Evolutionary conservation across 2,888 invertebrate species (phyloP), one percentile per base, ranked within the genome.

Genomic region (Drosophila buzzatii): DNA sequence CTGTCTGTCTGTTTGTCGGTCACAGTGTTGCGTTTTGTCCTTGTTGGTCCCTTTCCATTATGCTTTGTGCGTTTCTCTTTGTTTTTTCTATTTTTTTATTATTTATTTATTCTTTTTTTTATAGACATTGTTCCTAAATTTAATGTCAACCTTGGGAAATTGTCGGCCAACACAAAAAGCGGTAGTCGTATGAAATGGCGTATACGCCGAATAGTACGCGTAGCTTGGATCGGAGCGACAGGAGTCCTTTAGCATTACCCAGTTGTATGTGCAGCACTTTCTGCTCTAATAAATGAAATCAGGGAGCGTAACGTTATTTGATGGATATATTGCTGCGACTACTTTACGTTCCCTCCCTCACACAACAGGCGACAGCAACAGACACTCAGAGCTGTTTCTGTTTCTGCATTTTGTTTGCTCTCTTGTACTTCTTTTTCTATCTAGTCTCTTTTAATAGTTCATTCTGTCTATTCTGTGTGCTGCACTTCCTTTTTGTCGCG

Each of bases 271-370:
- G 82, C 73, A 80, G 87, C 79, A 79, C 79, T 91, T 91, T 91
- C 91, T 85, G 91, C 91, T 91, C 91, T 91, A 91, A 91, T 91
- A 91, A 91, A 91, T 92, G 86, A 90, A 91, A 92, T 91, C 91
- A 92, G 89, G 88, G 78, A 91, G 81, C 90, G 91, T 92, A 89
- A 90, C 91, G 81, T 90, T 86, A 84, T 91, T 85, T 90, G 90
- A 90, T 87, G 89, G 89, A 90, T 90, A 90, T 82, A 85, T 90
- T 89, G 89, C 81, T 82, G 72, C 73, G 66, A 89, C 85, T 72
- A 56, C 70, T 72, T 73, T 56, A 31, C 41, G 49, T 49, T 33
- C 52, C n/a, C 60, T 18, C 9, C n/a, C 51, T 4, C 42, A 12
- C 37, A 20, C 16, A 8, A 18, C 37, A 14, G 62, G 16, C 33